Evolutionary conservation across 2,113 vertebrate species (phyloP), one percentile per base, ranked within the genome.

Genomic region (Miniopterus natalensis): DNA sequence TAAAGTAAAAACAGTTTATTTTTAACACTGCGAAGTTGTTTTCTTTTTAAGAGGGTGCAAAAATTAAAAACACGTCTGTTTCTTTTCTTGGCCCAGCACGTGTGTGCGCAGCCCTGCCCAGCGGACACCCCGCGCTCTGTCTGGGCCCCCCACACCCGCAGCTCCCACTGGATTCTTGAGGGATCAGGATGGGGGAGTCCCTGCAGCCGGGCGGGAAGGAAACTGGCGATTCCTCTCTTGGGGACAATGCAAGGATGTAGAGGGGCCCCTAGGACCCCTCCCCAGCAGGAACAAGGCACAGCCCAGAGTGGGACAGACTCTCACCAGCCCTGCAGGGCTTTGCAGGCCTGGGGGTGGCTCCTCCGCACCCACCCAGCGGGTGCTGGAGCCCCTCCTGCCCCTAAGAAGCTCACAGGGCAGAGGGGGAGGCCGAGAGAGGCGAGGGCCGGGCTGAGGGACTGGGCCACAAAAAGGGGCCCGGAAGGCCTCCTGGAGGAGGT

Each of bases 1-100:
- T 94, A 95, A 94, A 97, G 95, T 95, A 92, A 92, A 97, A 97
- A 80, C 42, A 17, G 59, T 96, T 95, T 97, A 91, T 94, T 96
- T 97, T 97, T 96, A 96, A 96, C 92, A 49, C 71, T 79, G 75
- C 9, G 45, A 77, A 61, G 95, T 29, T 84, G 78, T 84, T 96
- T 94, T 94, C 92, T 17, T 88, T 89, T 80, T 80, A 90, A 86
- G 92, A 92, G 84, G 65, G n/a, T 91, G 92, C 40, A 84, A 89
- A 93, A 85, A 75, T 74, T 74, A 90, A 63, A n/a, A 25, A 21
- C 42, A 0, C 0, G 53, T 36, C 66, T 15, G 86, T 79, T 94
- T 94, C 84, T 86, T 96, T 90, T 91, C 86, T 85, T 47, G 31
- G 90, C 83, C 45, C 45, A 23, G 21, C 27, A 1, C 3, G 45